Conservation (phyloP, 1,140 invertebrate genomes). For the Pteromalus puparum region DNA sequence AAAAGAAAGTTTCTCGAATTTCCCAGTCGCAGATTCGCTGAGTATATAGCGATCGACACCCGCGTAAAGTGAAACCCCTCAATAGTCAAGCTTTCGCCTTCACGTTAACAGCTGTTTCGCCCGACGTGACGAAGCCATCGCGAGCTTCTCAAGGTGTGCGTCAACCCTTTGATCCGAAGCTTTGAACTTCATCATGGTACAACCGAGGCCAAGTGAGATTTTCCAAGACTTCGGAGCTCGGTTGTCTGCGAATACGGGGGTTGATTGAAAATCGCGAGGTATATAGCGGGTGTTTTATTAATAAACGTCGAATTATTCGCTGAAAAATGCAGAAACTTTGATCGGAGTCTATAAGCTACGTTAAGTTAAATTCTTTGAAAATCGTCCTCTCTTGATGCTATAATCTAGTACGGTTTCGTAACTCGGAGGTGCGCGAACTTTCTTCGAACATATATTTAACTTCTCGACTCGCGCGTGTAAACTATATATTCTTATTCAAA, state of each 20-base stretch:
- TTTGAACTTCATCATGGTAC: not conserved
- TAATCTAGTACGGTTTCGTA: not conserved
- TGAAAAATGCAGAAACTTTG: too few species aligned
- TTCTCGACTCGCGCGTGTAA: too few species aligned
- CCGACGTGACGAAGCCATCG: not conserved
- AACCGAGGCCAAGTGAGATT: not conserved
- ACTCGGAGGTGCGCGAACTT: not conserved
- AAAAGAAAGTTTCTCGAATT: too few species aligned
- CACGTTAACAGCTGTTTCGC: slow-evolving; percentile 25
- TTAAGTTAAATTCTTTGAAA: too few species aligned
- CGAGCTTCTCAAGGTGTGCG: slow-evolving; percentile 51
- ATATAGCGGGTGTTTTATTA: too few species aligned
- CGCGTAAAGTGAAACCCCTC: slow-evolving; percentile 39
- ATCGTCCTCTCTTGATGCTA: too few species aligned
- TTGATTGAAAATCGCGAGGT: not conserved
- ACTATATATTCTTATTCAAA: too few species aligned
- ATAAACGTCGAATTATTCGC: too few species aligned
- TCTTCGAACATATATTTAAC: too few species aligned
- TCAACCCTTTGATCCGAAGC: slow-evolving; percentile 48
- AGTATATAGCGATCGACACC: not conserved
- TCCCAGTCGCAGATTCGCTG: too few species aligned
- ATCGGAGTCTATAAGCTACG: too few species aligned
- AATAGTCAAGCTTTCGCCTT: not conserved
- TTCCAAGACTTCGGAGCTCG: slow-evolving; percentile 16
- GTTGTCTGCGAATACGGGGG: not conserved